Conservation (phyloP, 2,888 invertebrate species). For the Cremastinae sp. region DNA sequence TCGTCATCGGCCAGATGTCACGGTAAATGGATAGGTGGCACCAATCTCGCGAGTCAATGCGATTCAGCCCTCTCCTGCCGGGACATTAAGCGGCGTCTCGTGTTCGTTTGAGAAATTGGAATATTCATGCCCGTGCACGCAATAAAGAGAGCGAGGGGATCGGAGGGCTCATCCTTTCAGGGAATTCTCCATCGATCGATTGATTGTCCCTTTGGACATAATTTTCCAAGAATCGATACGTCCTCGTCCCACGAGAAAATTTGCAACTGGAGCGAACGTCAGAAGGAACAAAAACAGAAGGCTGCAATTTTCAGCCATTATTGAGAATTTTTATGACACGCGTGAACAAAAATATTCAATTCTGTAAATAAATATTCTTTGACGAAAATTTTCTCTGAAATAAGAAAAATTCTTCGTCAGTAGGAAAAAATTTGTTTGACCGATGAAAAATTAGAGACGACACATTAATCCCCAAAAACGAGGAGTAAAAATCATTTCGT, state of each 20-base stretch:
- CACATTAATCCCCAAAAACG: too few species aligned
- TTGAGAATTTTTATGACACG: too few species aligned
- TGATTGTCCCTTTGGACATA: neutral
- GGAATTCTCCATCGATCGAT: slow-evolving; percentile 27
- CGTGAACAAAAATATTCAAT: too few species aligned
- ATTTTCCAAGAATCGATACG: slow-evolving; percentile 25
- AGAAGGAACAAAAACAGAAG: slow-evolving; percentile 7
- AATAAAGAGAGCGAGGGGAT: slow-evolving; percentile 5
- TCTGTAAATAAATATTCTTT: too few species aligned
- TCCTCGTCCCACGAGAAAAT: neutral
- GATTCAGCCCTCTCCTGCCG: slow-evolving; percentile 56
- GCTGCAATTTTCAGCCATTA: too few species aligned
- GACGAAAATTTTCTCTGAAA: too few species aligned
- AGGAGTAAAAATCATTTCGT: too few species aligned
- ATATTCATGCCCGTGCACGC: slow-evolving; percentile 38
- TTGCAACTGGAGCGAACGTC: neutral
- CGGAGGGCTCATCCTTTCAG: slow-evolving; percentile 10
- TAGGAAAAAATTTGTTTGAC: too few species aligned
- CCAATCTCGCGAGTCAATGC: slow-evolving; percentile 64
- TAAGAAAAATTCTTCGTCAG: too few species aligned
- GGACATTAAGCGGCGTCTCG: slow-evolving; percentile 56
- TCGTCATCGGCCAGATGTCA: slow-evolving; percentile 67
- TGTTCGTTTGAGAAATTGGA: slow-evolving; percentile 63
- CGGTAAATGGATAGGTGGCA: slow-evolving; percentile 71
- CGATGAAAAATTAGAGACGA: too few species aligned